These are phyloP conservation scores for Sycophila texana DNA, from an alignment of 2,888 invertebrate species.

Conservation along the genomic window DNA sequence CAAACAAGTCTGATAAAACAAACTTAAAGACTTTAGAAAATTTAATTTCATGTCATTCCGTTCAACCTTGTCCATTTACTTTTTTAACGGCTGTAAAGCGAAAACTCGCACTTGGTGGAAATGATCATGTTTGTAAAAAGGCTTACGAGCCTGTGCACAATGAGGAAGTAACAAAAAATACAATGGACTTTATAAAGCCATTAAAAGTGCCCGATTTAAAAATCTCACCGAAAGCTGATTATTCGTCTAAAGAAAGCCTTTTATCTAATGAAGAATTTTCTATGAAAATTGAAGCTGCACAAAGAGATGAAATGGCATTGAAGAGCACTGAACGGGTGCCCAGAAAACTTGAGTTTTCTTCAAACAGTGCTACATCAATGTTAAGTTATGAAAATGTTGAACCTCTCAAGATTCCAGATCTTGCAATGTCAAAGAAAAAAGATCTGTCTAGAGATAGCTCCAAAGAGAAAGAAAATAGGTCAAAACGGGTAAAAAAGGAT, in stretches of 20 bases:
- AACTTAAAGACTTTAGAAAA: conserved; percentile 43
- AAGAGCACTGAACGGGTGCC: conserved; percentile 68
- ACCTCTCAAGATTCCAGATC: conserved; percentile 68
- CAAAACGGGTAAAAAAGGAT: conserved; percentile 70
- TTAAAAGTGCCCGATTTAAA: conserved; percentile 73
- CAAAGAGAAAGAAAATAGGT: conserved; percentile 71
- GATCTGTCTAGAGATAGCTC: conserved; percentile 68
- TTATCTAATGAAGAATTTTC: conserved; percentile 64
- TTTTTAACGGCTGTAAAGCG: conserved; percentile 80
- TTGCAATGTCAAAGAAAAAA: conserved; percentile 70
- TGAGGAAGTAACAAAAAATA: conserved; percentile 45
- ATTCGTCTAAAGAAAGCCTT: conserved; percentile 66
- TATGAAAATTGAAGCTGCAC: conserved; percentile 62
- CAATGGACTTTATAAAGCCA: conserved; percentile 71
- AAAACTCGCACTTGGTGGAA: conserved; percentile 75
- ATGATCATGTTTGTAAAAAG: conserved; percentile 62
- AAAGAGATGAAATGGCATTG: conserved; percentile 62
- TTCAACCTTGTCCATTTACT: conserved; percentile 79
- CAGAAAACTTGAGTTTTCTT: conserved; percentile 71
- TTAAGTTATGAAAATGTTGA: conserved; percentile 70
- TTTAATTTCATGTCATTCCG: conserved; percentile 64
- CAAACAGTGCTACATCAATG: conserved; percentile 67
- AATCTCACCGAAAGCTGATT: conserved; percentile 71
- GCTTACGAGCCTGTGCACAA: conserved; percentile 58
- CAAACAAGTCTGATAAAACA: conserved; percentile 44